Evolutionary conservation across 2,113 vertebrate species (phyloP).

Genomic region (Hucho hucho): DNA sequence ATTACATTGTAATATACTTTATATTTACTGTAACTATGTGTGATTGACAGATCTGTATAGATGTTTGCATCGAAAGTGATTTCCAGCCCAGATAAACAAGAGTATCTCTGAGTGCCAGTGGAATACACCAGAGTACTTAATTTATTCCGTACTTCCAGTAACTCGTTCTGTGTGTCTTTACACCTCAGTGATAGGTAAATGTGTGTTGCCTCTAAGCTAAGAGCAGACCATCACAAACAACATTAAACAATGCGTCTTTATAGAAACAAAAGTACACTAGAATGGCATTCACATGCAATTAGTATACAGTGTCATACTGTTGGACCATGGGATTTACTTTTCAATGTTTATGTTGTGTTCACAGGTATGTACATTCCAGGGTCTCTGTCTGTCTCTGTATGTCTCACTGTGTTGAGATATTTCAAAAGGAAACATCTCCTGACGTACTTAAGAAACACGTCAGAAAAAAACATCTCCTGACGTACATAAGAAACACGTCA

Average conservation of each 20-base stretch:
- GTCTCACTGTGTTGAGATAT: conserved; percentile 30
- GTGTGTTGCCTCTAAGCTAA: conserved; percentile 79
- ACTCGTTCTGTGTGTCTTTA: conserved; percentile 79
- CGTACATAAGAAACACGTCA: conserved; percentile 19
- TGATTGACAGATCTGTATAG: conserved; percentile 11
- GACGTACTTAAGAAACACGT: conserved; percentile 9
- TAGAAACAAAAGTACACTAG: conserved; percentile 77
- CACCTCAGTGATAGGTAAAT: conserved; percentile 77
- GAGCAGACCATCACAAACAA: conserved; percentile 78
- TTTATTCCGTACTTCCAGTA: background rate
- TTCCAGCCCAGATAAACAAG: conserved; percentile 63
- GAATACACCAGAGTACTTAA: background rate
- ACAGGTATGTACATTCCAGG: conserved; percentile 75
- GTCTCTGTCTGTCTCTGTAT: conserved; percentile 12
- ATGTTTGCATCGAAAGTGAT: conserved; percentile 38
- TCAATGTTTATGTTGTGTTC: conserved; percentile 67
- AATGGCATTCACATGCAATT: conserved; percentile 85
- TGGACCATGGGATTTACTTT: conserved; percentile 49
- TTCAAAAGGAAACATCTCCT: background rate
- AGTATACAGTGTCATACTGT: conserved; percentile 63
- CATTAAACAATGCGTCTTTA: conserved; percentile 80
- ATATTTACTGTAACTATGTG: conserved; percentile 26
- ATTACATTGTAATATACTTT: conserved; percentile 19
- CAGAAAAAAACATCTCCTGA: background rate
- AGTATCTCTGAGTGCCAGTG: conserved; percentile 70